Percentiles rank a stretch among this genome's conserved stretches.
Evolutionary conservation across 92 coral and sea anemone genomes (phyloP).

Genomic region (Palythoa grandiflora): DNA sequence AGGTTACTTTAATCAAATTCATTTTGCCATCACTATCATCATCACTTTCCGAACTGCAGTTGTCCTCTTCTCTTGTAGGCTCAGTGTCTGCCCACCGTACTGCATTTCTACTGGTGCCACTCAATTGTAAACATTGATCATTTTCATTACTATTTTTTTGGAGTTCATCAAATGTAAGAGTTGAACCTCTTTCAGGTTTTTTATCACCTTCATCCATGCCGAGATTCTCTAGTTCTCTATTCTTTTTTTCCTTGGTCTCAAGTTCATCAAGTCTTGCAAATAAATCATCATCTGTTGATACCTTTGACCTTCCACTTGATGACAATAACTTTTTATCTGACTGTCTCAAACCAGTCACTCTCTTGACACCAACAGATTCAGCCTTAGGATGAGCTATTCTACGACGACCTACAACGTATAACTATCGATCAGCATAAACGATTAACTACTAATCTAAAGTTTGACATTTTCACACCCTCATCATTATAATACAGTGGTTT

Average conservation of each 20-base stretch:
- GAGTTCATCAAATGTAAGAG: neutral
- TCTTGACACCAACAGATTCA: constrained; percentile 68
- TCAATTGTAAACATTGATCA: neutral
- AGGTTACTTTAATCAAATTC: constrained; percentile 27
- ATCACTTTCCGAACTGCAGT: constrained; percentile 18
- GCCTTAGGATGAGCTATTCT: constrained; percentile 84
- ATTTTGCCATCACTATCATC: neutral
- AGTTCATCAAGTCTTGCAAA: constrained; percentile 93
- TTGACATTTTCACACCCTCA: too few relatives aligned
- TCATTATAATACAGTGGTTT: too few relatives aligned
- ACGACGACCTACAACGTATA: neutral
- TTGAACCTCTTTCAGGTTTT: neutral
- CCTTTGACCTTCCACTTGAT: constrained; percentile 21
- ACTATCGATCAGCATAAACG: neutral
- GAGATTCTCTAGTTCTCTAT: constrained; percentile 74
- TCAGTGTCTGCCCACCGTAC: constrained; percentile 27
- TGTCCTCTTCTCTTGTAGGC: neutral
- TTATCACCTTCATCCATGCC: neutral
- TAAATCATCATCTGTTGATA: constrained; percentile 59
- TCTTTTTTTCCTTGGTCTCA: constrained; percentile 70
- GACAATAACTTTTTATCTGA: neutral
- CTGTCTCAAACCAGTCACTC: constrained; percentile 64
- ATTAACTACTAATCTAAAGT: too few relatives aligned
- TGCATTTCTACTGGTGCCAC: constrained; percentile 1
- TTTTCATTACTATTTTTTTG: neutral